Evolutionary conservation across 2,888 invertebrate species (phyloP).

Genomic region (Pseudanteris insignis): DNA sequence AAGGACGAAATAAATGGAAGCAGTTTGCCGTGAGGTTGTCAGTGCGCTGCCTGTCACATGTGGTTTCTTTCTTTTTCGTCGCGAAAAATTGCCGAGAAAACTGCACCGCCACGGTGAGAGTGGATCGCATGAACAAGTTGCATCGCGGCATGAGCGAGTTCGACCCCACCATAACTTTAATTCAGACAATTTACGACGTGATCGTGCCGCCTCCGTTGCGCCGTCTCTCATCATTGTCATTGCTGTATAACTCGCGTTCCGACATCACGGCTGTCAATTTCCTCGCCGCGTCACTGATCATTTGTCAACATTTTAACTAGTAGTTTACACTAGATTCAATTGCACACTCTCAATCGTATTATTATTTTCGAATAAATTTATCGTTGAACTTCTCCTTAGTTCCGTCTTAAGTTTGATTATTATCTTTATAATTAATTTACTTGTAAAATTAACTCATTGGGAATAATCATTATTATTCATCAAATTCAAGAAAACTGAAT

Average conservation of each 20-base stretch:
- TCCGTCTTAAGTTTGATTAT: too few relatives aligned
- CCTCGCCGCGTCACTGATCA: too few relatives aligned
- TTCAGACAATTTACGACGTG: slow-evolving; percentile 61
- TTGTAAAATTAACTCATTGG: too few relatives aligned
- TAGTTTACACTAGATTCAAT: too few relatives aligned
- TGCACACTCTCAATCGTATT: too few relatives aligned
- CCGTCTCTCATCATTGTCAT: slow-evolving; percentile 31
- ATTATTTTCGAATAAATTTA: too few relatives aligned
- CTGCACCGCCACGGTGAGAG: slow-evolving; percentile 27
- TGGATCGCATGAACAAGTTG: slow-evolving; percentile 46
- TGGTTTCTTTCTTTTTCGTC: slow-evolving; percentile 18
- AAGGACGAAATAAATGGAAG: slow-evolving; percentile 13
- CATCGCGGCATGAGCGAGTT: slow-evolving; percentile 49
- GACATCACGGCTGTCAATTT: slow-evolving; percentile 26
- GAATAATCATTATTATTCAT: too few relatives aligned
- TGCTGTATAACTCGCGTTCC: slow-evolving; percentile 12
- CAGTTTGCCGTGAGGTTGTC: slow-evolving; percentile 10
- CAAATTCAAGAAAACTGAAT: too few relatives aligned
- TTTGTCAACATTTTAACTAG: too few relatives aligned
- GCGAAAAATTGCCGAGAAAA: slow-evolving; percentile 38
- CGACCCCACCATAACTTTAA: slow-evolving; percentile 59
- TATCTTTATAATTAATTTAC: too few relatives aligned
- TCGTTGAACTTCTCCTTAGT: too few relatives aligned
- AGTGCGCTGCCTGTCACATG: slow-evolving; percentile 10
- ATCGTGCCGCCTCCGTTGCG: slow-evolving; percentile 47